Evolutionary conservation across 2,113 vertebrate species (phyloP), one percentile per base, ranked within the genome.

Genomic region (Alouatta palliata): DNA sequence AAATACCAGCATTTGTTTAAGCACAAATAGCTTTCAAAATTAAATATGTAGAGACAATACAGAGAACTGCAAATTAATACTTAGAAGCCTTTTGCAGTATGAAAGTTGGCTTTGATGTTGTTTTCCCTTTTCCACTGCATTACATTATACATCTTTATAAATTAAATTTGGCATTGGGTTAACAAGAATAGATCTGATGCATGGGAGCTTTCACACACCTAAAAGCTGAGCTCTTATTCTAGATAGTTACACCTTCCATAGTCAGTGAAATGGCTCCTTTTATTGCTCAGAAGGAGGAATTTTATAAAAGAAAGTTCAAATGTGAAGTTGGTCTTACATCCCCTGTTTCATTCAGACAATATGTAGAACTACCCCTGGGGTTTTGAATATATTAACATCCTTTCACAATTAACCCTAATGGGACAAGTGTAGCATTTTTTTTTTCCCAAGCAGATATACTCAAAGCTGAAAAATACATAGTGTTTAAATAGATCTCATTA

Each of bases 351-450:
- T 96, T 96, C 89, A 97, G 70, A 97, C 88, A 98, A 98, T 98
- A 97, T 97, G 98, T 96, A 97, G 98, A 98, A 98, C 96, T 96
- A 96, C 98, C 97, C 97, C 94, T 97, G 97, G 98, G 98, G 98
- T 91, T 97, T 97, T 97, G 97, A 98, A 98, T 98, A 97, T 95
- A 98, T 98, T 98, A 98, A 97, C 97, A 98, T 97, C 92, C 92
- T 98, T 98, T 98, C 96, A 98, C 98, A 99, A 98, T 98, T 98
- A 99, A 97, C 97, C 98, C 98, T 98, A 98, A 98, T 98, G 97
- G 98, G 97, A 98, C 97, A 97, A 98, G 98, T 95, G 95, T 97
- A 94, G 95, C 83, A 30, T 90, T 98, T 98, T 96, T 95, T 95
- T 95, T 68, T 64, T 30, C 12, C 95, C 75, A 93, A 98, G 90